Conservation (phyloP, 2,888 invertebrate species). For the Drosophila mimetica region DNA sequence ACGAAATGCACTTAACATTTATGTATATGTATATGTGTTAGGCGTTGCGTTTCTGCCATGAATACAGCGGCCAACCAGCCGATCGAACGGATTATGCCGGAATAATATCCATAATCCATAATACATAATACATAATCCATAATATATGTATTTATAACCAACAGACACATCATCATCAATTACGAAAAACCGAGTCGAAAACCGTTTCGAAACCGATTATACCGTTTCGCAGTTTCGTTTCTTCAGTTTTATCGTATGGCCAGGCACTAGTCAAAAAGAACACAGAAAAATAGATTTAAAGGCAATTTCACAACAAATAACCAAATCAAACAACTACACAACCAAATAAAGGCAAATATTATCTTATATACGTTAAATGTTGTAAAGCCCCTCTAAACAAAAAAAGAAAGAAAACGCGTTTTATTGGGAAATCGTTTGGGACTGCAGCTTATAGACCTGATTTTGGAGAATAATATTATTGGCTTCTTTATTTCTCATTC, state of each 20-base stretch:
- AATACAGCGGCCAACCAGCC: slow-evolving; percentile 58
- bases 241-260: slow-evolving; percentile 7
- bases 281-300: slow-evolving; percentile 43
- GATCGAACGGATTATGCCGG: slow-evolving; percentile 28
- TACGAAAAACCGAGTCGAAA: slow-evolving; percentile 37
- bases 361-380: slow-evolving; percentile 81
- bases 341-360: slow-evolving; percentile 53
- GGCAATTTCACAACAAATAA: slow-evolving; percentile 52
- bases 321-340: slow-evolving; percentile 32
- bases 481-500: background rate
- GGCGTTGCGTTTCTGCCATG: slow-evolving; percentile 78
- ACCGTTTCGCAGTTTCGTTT: slow-evolving; percentile 38
- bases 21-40: slow-evolving; percentile 80
- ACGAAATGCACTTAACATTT: slow-evolving; percentile 68
- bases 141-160: slow-evolving; percentile 14
- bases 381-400: slow-evolving; percentile 77
- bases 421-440: background rate
- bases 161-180: slow-evolving; percentile 52
- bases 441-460: too few species aligned
- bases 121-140: too few species aligned
- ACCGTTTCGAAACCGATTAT: slow-evolving; percentile 29
- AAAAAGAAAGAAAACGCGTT: slow-evolving; percentile 11
- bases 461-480: too few species aligned
- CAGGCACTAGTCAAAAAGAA: slow-evolving; percentile 9
- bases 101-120: slow-evolving; percentile 25